Evolutionary conservation across 2,797 vertebrate species (phyloP), one percentile per base, ranked within the genome.

Genomic region (Rhynchonycteris naso): DNA sequence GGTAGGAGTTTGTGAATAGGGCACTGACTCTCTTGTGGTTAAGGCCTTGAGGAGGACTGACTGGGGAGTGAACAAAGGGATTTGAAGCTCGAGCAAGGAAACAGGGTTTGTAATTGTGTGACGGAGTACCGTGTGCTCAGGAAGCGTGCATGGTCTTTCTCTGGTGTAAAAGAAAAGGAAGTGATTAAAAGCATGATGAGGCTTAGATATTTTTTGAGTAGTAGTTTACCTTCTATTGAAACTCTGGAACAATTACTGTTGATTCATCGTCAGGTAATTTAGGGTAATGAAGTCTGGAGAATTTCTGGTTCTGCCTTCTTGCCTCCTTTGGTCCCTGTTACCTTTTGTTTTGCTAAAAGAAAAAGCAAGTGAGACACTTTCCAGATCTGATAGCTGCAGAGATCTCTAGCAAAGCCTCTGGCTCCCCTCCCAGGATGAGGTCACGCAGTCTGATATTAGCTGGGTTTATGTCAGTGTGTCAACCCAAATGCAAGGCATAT

Each of bases 381-480:
- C 96, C 97, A 98, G 95, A 98, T 97, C 97, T 97, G 97, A 97
- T 98, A 98, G 97, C 96, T 94, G 95, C 93, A 84, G 88, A 97
- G 93, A 96, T 97, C 96, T 98, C 95, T 91, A 96, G 97, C 96
- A 97, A 96, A 98, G 96, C 87, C 94, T 96, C 94, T 98, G 98
- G 97, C 97, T 97, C 11, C 12, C 74, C 10, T 97, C 97, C 97
- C 88, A 12, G 88, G 86, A 65, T 98, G 97, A 98, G 96, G 97
- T 98, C 97, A 97, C 94, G 90, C n/a, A 43, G 90, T 94, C 92
- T 97, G 88, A 94, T 97, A 86, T 89, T 96, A 82, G 69, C 47
- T 95, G 97, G 98, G 97, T 97, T 97, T 97, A 76, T 96, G 97
- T 74, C 92, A 52, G 90, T 93, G 79, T 96, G 96, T 92, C 93